Evolutionary conservation across 2,888 invertebrate genomes (phyloP).

Genomic region (Abrostola triplasia): DNA sequence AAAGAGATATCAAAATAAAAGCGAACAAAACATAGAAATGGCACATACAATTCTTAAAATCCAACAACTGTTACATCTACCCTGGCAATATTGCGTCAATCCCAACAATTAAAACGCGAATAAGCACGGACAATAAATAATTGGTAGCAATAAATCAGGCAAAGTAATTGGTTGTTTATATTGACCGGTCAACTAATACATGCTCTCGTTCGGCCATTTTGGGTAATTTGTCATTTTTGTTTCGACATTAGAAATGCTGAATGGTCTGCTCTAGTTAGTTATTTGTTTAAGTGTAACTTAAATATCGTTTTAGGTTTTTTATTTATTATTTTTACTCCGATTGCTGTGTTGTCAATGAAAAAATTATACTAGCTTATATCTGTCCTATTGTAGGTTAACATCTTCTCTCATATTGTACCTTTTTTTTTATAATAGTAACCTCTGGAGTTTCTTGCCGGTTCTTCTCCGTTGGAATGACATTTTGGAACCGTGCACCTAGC

Average conservation of each 20-base stretch:
- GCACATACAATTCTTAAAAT: background rate
- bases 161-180: slow-evolving; percentile 60
- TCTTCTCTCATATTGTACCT: no score
- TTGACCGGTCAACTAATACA: slow-evolving; percentile 40
- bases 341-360: no score
- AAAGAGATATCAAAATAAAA: no score
- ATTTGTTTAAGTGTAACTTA: slow-evolving; percentile 8
- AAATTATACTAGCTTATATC: no score
- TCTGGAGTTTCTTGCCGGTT: no score
- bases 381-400: no score
- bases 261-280: slow-evolving; percentile 36
- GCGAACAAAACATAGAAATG: no score
- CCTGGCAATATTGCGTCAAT: slow-evolving; percentile 54
- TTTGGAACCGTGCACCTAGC: no score
- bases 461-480: no score
- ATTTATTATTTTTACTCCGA: no score
- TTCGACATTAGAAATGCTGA: slow-evolving; percentile 48
- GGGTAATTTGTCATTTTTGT: slow-evolving; percentile 49
- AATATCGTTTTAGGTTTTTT: background rate
- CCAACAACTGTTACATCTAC: slow-evolving; percentile 22
- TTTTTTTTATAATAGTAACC: no score
- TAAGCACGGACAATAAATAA: slow-evolving; percentile 63
- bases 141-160: slow-evolving; percentile 59
- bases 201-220: slow-evolving; percentile 52
- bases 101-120: slow-evolving; percentile 64